phyloP scores from a whole-genome alignment of 2,797 vertebrate genomes.

The Sebastes kiyomatsui region DNA sequence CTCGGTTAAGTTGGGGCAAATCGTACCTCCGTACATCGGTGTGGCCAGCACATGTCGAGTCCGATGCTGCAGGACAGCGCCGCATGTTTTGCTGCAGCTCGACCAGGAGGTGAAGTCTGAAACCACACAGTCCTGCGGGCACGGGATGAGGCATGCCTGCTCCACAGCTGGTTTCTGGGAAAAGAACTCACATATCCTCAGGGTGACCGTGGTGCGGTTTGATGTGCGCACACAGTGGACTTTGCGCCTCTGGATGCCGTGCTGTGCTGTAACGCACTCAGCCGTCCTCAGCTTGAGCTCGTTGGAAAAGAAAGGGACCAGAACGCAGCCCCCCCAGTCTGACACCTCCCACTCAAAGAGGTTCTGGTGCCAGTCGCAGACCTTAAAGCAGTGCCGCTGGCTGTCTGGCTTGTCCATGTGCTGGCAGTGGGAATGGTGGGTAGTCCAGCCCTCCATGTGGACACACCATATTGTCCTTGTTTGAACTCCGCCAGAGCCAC shows the following conservation, averaged over 20 bases:
- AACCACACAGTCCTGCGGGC: conserved; percentile 93
- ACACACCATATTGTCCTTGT: conserved; percentile 92
- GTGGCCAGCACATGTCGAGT: conserved; percentile 87
- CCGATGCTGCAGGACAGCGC: conserved; percentile 85
- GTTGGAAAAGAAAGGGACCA: conserved; percentile 72
- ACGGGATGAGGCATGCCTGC: conserved; percentile 95
- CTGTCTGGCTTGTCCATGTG: conserved; percentile 85
- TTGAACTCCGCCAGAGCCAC: conserved; percentile 89
- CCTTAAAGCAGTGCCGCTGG: conserved; percentile 92
- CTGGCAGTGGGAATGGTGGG: conserved; percentile 89
- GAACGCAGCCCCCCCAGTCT: conserved; percentile 88
- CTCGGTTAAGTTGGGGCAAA: conserved; percentile 91
- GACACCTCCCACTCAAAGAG: conserved; percentile 94
- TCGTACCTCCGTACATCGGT: conserved; percentile 89
- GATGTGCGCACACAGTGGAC: conserved; percentile 88
- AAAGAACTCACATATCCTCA: conserved; percentile 93
- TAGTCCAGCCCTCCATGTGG: conserved; percentile 93
- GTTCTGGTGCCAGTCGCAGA: conserved; percentile 95
- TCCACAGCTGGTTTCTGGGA: conserved; percentile 85
- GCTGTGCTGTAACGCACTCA: conserved; percentile 91
- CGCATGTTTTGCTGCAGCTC: conserved; percentile 84
- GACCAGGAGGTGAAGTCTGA: conserved; percentile 93
- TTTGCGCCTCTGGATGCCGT: conserved; percentile 89
- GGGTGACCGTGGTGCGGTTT: conserved; percentile 85
- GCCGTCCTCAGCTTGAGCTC: conserved; percentile 72